Base-by-base conservation (phyloP, 2,888 invertebrate genomes). In the Oscheius sp. region DNA sequence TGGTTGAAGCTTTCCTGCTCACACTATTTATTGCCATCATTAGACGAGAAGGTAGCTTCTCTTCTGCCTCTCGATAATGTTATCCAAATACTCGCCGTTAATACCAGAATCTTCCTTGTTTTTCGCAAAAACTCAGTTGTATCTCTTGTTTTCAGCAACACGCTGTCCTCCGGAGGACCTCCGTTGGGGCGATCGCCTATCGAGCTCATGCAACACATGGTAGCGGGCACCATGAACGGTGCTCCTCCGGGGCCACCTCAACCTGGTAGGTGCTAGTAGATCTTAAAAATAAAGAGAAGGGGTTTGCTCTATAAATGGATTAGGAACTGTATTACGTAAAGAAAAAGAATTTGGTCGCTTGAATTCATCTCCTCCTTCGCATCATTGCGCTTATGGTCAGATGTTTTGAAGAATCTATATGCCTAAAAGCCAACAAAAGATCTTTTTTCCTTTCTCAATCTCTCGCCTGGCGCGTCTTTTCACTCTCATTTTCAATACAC, bases 181-280 rank as follows among this genome's bases (percentile, higher is more conserved):
- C 46, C 45, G 46, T 25, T 48, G 42, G 63, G 37, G 63, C 65
- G 70, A 29, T 65, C 68, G 29, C 73, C 73, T 63, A 73, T 73
- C 65, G 67, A 70, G 57, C 55, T 66, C 29, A 70, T 73, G 73
- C 73, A 73, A 53, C 70, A 73, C 39, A 73, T 73, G 73, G 73
- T 73, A 29, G 65, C 70, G 25, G 73, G 68, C 12, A 61, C 70
- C 37, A 63, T 64, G 50, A 55, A 46, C 50, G 65, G 68, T 53
- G 12, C 53, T 17, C 55, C 69, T 12, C 50, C 69, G 15, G 33
- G 29, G 27, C 57, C 55, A 6, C 42, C 34, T n/a, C 64, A 33
- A 20, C 46, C 46, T 3, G 64, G 64, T 64, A 48, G 48, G 63
- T n/a, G n/a, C n/a, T n/a, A n/a, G n/a, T n/a, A n/a, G n/a, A n/a